Percentiles rank a stretch among this genome's conserved stretches.
These are phyloP conservation scores for Rosalia funebris DNA, from an alignment of 2,888 invertebrate species.

Conservation along the genomic window DNA sequence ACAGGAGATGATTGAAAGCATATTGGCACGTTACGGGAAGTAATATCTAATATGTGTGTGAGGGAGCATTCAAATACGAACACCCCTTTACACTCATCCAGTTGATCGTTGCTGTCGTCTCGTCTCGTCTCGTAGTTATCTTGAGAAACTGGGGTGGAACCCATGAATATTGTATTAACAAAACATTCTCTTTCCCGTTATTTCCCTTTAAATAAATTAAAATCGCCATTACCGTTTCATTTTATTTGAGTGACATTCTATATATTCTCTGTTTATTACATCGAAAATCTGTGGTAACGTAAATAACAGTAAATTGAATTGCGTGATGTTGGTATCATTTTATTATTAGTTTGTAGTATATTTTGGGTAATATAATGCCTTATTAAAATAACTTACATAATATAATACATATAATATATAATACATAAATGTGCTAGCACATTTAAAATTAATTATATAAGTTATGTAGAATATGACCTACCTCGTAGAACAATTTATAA, in stretches of 20 bases:
- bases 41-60: constrained; percentile 33
- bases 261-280: no score
- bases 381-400: no score
- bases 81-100: constrained; percentile 18
- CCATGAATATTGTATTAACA: constrained; percentile 43
- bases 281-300: no score
- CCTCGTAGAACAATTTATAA: no score
- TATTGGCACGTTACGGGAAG: constrained; percentile 39
- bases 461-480: no score
- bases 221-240: neutral
- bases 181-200: constrained; percentile 11
- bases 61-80: constrained; percentile 41
- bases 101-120: constrained; percentile 12
- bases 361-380: no score
- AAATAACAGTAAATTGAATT: no score
- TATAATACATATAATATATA: no score
- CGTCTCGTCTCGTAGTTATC: constrained; percentile 6
- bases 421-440: no score
- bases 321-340: no score
- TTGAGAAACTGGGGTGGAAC: constrained; percentile 31
- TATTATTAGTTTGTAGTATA: no score
- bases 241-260: neutral
- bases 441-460: no score
- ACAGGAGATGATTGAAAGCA: constrained; percentile 32
- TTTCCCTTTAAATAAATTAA: constrained; percentile 27